A percentile compares a stretch with the other conserved stretches of the same genome.
These are phyloP conservation scores for Sturmia bella DNA, from an alignment of 2,888 invertebrate genomes.

Conservation along the genomic window DNA sequence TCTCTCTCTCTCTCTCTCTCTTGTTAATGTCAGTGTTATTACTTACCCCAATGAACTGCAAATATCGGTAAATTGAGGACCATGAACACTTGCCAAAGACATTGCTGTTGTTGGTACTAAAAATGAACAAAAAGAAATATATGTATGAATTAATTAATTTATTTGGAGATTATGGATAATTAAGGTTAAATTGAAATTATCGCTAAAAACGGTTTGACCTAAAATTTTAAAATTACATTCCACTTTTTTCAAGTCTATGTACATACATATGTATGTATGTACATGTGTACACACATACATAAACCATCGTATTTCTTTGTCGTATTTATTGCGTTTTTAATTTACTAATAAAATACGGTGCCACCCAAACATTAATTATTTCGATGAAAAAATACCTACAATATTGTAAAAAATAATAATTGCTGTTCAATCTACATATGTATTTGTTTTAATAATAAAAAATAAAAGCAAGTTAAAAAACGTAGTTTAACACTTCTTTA, in stretches of 20 bases:
- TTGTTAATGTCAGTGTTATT: conserved; percentile 12
- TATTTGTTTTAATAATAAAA: too few relatives aligned
- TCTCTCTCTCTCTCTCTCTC: too few relatives aligned
- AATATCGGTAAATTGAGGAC: conserved; percentile 82
- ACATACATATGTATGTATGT: too few relatives aligned
- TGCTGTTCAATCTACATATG: too few relatives aligned
- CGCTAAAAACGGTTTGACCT: background rate
- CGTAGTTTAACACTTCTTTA: too few relatives aligned
- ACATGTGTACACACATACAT: background rate
- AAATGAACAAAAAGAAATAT: conserved; percentile 72
- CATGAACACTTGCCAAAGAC: conserved; percentile 84
- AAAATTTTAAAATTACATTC: conserved; percentile 1
- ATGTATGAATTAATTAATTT: background rate
- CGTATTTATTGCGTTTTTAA: conserved; percentile 29
- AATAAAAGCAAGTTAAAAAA: too few relatives aligned
- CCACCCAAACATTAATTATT: background rate
- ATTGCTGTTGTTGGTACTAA: conserved; percentile 82
- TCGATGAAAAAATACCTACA: too few relatives aligned
- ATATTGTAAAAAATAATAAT: too few relatives aligned
- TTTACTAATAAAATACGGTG: background rate
- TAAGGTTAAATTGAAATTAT: background rate
- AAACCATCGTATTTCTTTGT: too few relatives aligned
- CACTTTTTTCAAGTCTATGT: background rate
- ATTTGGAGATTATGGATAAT: background rate
- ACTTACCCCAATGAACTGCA: conserved; percentile 81